Evolutionary conservation across 2,113 vertebrate genomes (phyloP).

Genomic region (Solea solea): DNA sequence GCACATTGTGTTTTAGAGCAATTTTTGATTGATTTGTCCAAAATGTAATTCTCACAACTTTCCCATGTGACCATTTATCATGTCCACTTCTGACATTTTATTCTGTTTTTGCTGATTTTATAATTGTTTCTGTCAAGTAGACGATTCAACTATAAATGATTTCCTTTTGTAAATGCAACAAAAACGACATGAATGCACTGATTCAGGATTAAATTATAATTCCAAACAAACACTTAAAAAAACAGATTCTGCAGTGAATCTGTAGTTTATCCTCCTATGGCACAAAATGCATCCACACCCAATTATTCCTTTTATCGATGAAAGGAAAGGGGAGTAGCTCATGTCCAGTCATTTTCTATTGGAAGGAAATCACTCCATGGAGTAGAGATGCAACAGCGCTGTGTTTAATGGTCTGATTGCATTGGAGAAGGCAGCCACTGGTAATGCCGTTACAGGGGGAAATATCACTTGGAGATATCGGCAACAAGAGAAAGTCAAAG

Average conservation of each 20-base stretch:
- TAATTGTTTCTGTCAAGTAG: too few species aligned
- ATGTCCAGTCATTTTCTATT: slow-evolving; percentile 70
- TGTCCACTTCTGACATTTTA: too few species aligned
- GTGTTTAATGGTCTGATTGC: slow-evolving; percentile 81
- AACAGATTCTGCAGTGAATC: background rate
- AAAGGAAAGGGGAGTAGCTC: slow-evolving; percentile 75
- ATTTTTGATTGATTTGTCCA: slow-evolving; percentile 44
- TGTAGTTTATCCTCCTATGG: slow-evolving; percentile 25
- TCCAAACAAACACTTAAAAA: background rate
- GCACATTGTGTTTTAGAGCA: slow-evolving; percentile 8
- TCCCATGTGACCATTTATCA: background rate
- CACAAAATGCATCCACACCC: slow-evolving; percentile 19
- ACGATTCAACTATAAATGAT: too few species aligned
- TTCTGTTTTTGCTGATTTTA: too few species aligned
- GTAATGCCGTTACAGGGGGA: slow-evolving; percentile 68
- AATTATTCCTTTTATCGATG: slow-evolving; percentile 69
- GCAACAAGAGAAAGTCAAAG: slow-evolving; percentile 79
- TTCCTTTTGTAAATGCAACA: too few species aligned
- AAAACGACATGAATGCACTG: background rate
- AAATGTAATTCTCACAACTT: slow-evolving; percentile 30
- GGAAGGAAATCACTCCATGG: slow-evolving; percentile 67
- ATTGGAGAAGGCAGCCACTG: slow-evolving; percentile 74
- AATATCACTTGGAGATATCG: slow-evolving; percentile 72
- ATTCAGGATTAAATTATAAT: background rate
- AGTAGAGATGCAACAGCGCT: slow-evolving; percentile 33